Percentiles rank a stretch among this genome's conserved stretches.
Evolutionary conservation across 2,888 invertebrate species (phyloP).

Genomic region (Sinhomidia bicolor): DNA sequence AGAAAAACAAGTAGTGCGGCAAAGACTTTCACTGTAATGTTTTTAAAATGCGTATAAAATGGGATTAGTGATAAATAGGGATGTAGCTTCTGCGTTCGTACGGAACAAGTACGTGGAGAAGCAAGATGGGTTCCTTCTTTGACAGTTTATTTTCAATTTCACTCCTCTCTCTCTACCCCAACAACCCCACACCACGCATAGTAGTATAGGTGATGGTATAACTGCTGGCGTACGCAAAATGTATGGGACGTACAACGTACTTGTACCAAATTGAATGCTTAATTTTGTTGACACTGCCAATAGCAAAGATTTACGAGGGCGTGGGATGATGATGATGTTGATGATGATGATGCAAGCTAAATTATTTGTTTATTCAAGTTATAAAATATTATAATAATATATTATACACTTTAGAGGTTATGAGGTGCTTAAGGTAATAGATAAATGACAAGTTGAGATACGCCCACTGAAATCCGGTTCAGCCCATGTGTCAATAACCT

Average conservation of each 20-base stretch:
- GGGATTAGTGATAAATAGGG: not conserved
- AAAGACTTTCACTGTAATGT: not conserved
- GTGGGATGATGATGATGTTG: too few species aligned
- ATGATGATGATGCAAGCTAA: not conserved
- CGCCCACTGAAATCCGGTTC: not conserved
- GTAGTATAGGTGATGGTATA: too few species aligned
- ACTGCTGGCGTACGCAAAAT: not conserved
- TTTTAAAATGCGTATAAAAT: not conserved
- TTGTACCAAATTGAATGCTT: slow-evolving; percentile 12
- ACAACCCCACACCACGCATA: too few species aligned
- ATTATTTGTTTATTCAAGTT: slow-evolving; percentile 24
- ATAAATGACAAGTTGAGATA: not conserved
- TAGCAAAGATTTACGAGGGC: slow-evolving; percentile 14
- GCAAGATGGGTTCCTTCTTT: not conserved
- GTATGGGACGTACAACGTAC: not conserved
- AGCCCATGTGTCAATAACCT: slow-evolving; percentile 12
- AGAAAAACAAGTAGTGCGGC: not conserved
- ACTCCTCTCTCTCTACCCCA: too few species aligned
- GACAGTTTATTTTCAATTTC: slow-evolving; percentile 33
- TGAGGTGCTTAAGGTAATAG: not conserved
- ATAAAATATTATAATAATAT: not conserved
- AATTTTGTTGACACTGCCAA: slow-evolving; percentile 27
- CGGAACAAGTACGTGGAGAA: too few species aligned
- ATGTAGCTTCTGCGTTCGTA: too few species aligned
- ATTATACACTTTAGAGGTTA: not conserved